phyloP scores from a whole-genome alignment of 2,888 invertebrate genomes.

The Hypena proboscidalis region DNA sequence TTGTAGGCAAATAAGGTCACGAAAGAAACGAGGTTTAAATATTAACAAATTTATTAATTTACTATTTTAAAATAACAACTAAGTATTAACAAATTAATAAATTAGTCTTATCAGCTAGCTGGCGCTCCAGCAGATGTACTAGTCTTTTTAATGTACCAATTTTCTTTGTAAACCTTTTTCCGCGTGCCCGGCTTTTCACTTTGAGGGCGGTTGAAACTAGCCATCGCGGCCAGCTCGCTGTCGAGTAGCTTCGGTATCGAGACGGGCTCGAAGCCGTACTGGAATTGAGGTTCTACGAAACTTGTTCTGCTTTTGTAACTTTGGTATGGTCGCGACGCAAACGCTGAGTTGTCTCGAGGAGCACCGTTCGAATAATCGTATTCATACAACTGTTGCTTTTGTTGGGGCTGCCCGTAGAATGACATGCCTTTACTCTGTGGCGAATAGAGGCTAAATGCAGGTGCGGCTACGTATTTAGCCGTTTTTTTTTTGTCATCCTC shows the following conservation, averaged over 20 bases:
- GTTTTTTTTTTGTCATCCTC: conserved; percentile 52
- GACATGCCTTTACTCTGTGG: conserved; percentile 56
- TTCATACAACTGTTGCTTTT: conserved; percentile 58
- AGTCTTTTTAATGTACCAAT: conserved; percentile 79
- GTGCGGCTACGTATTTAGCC: conserved; percentile 60
- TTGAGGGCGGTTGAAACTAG: conserved; percentile 70
- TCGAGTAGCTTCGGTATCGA: conserved; percentile 68
- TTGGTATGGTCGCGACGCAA: conserved; percentile 62
- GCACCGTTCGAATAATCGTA: conserved; percentile 64
- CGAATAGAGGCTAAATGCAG: conserved; percentile 51
- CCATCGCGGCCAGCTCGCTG: conserved; percentile 75
- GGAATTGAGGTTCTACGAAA: conserved; percentile 79
- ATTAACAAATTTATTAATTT: conserved; percentile 41
- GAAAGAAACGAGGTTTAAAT: conserved; percentile 23
- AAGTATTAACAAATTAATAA: conserved; percentile 59
- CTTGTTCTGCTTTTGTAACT: conserved; percentile 63
- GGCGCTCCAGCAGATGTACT: conserved; percentile 67
- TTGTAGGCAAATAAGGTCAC: conserved; percentile 12
- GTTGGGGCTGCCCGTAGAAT: conserved; percentile 60
- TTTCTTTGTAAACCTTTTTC: conserved; percentile 78
- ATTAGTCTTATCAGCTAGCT: conserved; percentile 70
- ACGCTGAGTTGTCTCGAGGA: conserved; percentile 64
- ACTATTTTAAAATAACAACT: conserved; percentile 49
- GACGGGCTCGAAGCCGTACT: conserved; percentile 80
- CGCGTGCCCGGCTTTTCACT: conserved; percentile 71